phyloP scores from a whole-genome alignment of 2,888 invertebrate species.

The Megaustenia siamemsis region DNA sequence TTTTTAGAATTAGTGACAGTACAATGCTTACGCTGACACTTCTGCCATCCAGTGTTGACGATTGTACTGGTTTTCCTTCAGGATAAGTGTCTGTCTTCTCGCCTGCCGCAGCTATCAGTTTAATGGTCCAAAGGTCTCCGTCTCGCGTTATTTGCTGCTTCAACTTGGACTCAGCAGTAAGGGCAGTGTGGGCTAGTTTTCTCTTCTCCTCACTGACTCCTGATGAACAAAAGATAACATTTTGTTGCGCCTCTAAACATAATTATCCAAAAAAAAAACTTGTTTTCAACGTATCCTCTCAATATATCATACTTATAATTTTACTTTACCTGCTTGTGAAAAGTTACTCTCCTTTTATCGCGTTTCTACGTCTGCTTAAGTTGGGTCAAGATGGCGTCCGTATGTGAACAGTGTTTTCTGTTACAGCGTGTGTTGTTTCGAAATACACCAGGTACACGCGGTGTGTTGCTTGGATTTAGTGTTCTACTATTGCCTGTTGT shows the following conservation, averaged over 20 bases:
- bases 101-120: conserved; percentile 77
- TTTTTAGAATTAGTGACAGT: too few species aligned
- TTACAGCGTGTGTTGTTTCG: too few species aligned
- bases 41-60: conserved; percentile 91
- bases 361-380: too few species aligned
- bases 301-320: neutral
- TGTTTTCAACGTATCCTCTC: too few species aligned
- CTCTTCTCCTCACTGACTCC: conserved; percentile 67
- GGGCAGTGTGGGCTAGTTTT: conserved; percentile 72
- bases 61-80: conserved; percentile 72
- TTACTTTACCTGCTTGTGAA: neutral
- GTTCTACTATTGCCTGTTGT: too few species aligned
- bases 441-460: too few species aligned
- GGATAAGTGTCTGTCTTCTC: conserved; percentile 71
- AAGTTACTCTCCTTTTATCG: too few species aligned
- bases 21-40: conserved; percentile 84
- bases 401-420: too few species aligned
- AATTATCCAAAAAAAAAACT: neutral
- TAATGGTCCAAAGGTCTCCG: conserved; percentile 88
- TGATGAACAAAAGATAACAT: conserved; percentile 48
- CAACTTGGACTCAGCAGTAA: conserved; percentile 91
- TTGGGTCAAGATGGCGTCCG: too few species aligned
- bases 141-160: conserved; percentile 87
- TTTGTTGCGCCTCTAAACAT: too few species aligned
- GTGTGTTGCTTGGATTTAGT: too few species aligned